Evolutionary conservation across 2,797 vertebrate species (phyloP), one percentile per base, ranked within the genome.

Genomic region (Babyrousa celebensis): DNA sequence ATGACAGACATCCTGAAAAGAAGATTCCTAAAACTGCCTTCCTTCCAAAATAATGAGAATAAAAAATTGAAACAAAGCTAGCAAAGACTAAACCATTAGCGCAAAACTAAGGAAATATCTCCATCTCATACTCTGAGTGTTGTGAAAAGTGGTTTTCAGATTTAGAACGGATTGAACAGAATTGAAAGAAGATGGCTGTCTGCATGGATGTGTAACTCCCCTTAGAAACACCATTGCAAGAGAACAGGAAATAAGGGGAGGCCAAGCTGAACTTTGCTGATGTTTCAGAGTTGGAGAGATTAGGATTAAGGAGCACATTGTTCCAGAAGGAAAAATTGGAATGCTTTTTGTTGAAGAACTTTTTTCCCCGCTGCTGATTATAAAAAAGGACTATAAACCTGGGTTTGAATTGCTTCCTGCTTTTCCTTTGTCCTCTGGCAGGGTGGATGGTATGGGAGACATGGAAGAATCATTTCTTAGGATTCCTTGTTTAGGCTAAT

Each of bases 351-450:
- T 54, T 72, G 56, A 92, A 97, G 54, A 91, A 63, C 12, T 0
- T 74, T 56, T 88, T 90, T 71, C 56, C 72, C 72, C 83, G 23
- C 5, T 62, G 63, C 83, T 86, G 77, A 82, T 74, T 74, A 25
- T 52, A 20, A 82, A 96, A 95, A 93, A n/a, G 12, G 12, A 8
- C 65, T 82, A 32, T 7, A 71, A 90, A 52, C 17, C 5, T 83
- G 52, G 40, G 8, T 40, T 91, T 56, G 83, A 82, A 89, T 75
- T 89, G 25, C 80, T 94, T 67, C 54, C 80, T 85, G 68, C n/a
- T 40, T 97, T 75, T 85, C 86, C 58, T 80, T 78, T 95, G 84
- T 75, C 72, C 58, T 93, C 72, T 90, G 77, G 27, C 23, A 94
- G 75, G 56, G 60, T n/a, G 89, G 58, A 80, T 68, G 67, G 60